Evolutionary conservation across 2,888 invertebrate genomes (phyloP), one percentile per base, ranked within the genome.

Genomic region (Heteromyza rotundicornis): DNA sequence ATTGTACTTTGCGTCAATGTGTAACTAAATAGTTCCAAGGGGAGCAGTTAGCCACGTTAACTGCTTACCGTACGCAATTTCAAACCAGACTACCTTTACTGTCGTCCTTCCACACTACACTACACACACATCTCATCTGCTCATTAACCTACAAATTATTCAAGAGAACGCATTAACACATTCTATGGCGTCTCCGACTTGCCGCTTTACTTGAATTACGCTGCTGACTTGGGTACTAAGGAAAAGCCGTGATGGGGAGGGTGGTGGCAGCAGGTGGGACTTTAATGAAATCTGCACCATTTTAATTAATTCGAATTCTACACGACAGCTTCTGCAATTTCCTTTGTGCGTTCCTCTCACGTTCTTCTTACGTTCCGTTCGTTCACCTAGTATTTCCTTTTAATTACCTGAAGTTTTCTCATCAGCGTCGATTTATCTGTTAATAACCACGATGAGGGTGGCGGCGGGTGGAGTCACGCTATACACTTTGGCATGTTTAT

Each of bases 141-240:
- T 59, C 52, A 52, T 59, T 59, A 44, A 12, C 59, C 52, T 59
- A 52, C 32, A 52, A 59, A 52, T 44, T 59, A 53, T 59, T 52
- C 52, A 54, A 51, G 27, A 54, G 59, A n/a, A 59, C 49, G 35
- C 59, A 49, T 59, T 54, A 59, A 59, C 59, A 54, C 54, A 59
- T 59, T 54, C 54, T 40, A 40, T n/a, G 14, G 14, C 40, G 40
- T 40, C 10, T 40, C 16, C 14, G n/a, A n/a, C n/a, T n/a, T n/a
- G n/a, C n/a, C n/a, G n/a, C n/a, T n/a, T n/a, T n/a, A n/a, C n/a
- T n/a, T n/a, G n/a, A n/a, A n/a, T n/a, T n/a, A n/a, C n/a, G 40
- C 27, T 27, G 27, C 27, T 27, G 27, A n/a, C n/a, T n/a, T n/a
- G n/a, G n/a, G n/a, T n/a, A n/a, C n/a, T n/a, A n/a, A n/a, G n/a